These are phyloP conservation scores for Chamaetylas fuelleborni DNA, from an alignment of 2,113 vertebrate species.

Conservation along the genomic window DNA sequence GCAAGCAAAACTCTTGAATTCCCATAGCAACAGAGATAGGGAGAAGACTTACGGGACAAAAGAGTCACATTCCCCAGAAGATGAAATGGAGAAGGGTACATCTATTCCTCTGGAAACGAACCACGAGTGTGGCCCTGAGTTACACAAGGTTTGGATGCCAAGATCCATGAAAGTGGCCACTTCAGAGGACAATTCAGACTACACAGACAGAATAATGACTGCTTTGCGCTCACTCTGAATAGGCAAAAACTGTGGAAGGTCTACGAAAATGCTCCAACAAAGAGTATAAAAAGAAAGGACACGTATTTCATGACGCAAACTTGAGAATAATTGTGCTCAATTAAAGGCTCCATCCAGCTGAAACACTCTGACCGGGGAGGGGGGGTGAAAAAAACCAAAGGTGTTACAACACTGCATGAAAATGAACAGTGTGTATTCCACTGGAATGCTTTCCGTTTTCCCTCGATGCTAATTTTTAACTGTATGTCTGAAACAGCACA, in stretches of 20 bases:
- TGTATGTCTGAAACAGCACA: background rate
- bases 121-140: background rate
- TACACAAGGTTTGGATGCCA: background rate
- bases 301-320: background rate
- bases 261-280: background rate
- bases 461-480: background rate
- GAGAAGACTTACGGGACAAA: background rate
- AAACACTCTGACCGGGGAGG: background rate
- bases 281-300: background rate
- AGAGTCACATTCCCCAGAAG: background rate
- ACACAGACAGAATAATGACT: conserved; percentile 22
- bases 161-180: background rate
- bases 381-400: background rate
- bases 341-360: background rate
- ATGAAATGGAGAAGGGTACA: background rate
- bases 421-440: background rate
- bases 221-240: background rate
- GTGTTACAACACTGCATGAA: background rate
- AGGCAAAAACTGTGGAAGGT: background rate
- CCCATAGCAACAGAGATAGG: background rate
- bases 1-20: background rate
- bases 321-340: background rate
- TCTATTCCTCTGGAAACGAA: conserved; percentile 11
- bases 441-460: background rate
- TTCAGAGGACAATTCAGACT: background rate